Evolutionary conservation across 1,140 invertebrate genomes (phyloP), one percentile per base, ranked within the genome.

Genomic region (Monochamus saltuarius): DNA sequence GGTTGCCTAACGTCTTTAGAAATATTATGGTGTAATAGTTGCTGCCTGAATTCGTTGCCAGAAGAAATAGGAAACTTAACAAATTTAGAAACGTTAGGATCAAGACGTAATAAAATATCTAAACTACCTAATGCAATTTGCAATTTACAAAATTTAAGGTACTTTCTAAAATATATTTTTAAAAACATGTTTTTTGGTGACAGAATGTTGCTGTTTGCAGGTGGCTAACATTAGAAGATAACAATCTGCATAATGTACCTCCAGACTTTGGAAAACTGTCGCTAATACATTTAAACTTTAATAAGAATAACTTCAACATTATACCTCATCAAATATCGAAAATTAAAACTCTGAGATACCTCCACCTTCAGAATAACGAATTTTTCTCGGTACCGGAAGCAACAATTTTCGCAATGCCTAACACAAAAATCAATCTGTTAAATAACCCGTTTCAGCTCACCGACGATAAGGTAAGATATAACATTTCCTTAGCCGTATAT

Each of bases 1-100:
- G 87, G 85, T 7, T 70, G 76, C n/a, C 85, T 94, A 66, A 80
- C 77, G n/a, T 81, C 83, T 55, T 74, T 95, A 52, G 92, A 93
- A 74, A 84, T 85, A 50, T 82, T 95, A 49, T 87, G 85, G 78
- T 81, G 91, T 51, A 87, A 87, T 67, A 80, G 80, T 53, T 87
- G 82, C 36, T 75, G 72, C 14, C 63, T 83, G 29, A 62, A 59
- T 16, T 76, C 77, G 56, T 75, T 93, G 46, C 90, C 90, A 6
- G 77, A 81, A 43, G 86, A 89, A 66, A 84, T 93, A 52, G 84
- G 85, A 1, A 82, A 84, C 54, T 80, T 93, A 57, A 79, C 80
- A 42, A 88, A 88, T 67, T 76, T 95, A 13, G 89, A 95, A 73
- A 86, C 84, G 1, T 80, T 87, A 61, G 85, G 85, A 10, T 81